phyloP scores from a whole-genome alignment of 1,140 invertebrate genomes.

The Caerostris darwini region DNA sequence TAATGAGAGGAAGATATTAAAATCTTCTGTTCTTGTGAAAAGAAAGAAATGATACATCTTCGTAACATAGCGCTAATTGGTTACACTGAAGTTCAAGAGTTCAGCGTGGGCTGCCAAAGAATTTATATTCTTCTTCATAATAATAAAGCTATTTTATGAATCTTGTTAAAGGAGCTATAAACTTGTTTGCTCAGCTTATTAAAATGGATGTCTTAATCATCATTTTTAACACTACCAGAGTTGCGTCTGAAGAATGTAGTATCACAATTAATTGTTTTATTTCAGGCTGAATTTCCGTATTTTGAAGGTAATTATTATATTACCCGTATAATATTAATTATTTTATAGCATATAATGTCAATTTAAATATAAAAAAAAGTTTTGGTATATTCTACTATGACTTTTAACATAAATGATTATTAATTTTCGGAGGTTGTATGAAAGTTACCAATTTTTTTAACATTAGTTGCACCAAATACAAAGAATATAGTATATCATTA shows the following conservation, averaged over 20 bases:
- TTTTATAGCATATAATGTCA: too few relatives aligned
- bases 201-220: slow-evolving; percentile 39
- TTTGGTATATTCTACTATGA: too few relatives aligned
- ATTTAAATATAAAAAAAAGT: too few relatives aligned
- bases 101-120: slow-evolving; percentile 1
- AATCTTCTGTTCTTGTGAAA: slow-evolving; percentile 32
- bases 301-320: too few relatives aligned
- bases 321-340: too few relatives aligned
- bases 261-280: background rate
- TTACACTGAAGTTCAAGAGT: background rate
- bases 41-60: slow-evolving; percentile 16
- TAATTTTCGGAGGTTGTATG: too few relatives aligned
- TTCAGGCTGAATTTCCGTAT: background rate
- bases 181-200: slow-evolving; percentile 57
- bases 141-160: slow-evolving; percentile 48
- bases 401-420: too few relatives aligned
- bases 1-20: slow-evolving; percentile 22
- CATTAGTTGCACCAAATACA: too few relatives aligned
- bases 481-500: too few relatives aligned
- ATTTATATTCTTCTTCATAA: slow-evolving; percentile 38
- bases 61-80: slow-evolving; percentile 19
- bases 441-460: too few relatives aligned
- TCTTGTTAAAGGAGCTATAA: slow-evolving; percentile 33
- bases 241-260: background rate
- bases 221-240: slow-evolving; percentile 1